These are phyloP conservation scores for Cataglyphis albicans DNA, from an alignment of 2,888 invertebrate genomes.

Conservation along the genomic window DNA sequence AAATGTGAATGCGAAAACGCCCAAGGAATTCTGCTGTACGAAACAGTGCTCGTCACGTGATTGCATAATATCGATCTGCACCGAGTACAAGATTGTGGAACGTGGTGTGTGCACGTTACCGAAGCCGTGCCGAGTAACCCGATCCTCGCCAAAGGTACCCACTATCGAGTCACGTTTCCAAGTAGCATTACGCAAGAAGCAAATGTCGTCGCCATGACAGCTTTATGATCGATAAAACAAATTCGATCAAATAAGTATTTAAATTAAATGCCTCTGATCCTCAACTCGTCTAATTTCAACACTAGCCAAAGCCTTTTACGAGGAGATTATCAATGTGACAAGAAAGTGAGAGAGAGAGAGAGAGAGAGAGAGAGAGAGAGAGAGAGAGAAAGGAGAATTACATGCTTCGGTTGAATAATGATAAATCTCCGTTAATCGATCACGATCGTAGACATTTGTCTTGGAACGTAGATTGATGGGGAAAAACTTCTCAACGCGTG, in stretches of 20 bases:
- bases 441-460: conserved; percentile 5
- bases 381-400: conserved; percentile 6
- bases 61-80: conserved; percentile 52
- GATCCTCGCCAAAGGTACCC: conserved; percentile 59
- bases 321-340: conserved; percentile 16
- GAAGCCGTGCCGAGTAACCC: conserved; percentile 49
- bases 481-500: not conserved
- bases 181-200: conserved; percentile 54
- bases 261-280: not conserved
- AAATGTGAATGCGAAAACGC: conserved; percentile 34
- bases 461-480: not conserved
- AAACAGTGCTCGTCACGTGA: conserved; percentile 58
- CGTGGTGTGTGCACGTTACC: conserved; percentile 31
- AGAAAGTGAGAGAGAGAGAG: not conserved
- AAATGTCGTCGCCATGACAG: conserved; percentile 47
- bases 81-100: conserved; percentile 56
- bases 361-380: not conserved
- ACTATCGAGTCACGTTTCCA: conserved; percentile 65
- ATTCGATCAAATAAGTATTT: conserved; percentile 50
- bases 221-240: conserved; percentile 52
- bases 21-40: conserved; percentile 27
- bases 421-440: conserved; percentile 51
- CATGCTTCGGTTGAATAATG: conserved; percentile 33
- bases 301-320: not conserved
- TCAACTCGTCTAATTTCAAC: not conserved